Conservation (phyloP, 2,888 invertebrate species). For the Drosophila dives region DNA sequence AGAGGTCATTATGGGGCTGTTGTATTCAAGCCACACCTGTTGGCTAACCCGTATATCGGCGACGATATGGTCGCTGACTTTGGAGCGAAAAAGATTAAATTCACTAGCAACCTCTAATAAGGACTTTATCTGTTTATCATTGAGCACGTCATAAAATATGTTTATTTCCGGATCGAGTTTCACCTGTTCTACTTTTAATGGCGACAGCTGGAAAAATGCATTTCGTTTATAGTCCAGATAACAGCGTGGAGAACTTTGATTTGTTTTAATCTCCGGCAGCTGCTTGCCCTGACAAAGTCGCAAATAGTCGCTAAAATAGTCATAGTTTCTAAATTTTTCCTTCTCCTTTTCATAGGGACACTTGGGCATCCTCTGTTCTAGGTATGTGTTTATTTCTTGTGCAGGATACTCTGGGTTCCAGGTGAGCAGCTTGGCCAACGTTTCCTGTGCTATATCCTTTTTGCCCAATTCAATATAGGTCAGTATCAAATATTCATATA, state of each 20-base stretch:
- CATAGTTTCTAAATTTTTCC: background rate
- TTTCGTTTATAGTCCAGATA: slow-evolving; percentile 80
- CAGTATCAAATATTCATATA: slow-evolving; percentile 68
- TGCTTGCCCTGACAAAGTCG: slow-evolving; percentile 65
- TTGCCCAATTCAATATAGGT: slow-evolving; percentile 62
- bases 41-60: slow-evolving; percentile 17
- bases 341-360: background rate
- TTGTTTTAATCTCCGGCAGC: slow-evolving; percentile 11
- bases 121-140: slow-evolving; percentile 92
- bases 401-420: slow-evolving; percentile 35
- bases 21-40: slow-evolving; percentile 65
- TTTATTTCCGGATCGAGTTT: slow-evolving; percentile 91
- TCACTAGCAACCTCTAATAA: slow-evolving; percentile 32
- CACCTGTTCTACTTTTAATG: slow-evolving; percentile 92
- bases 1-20: slow-evolving; percentile 31
- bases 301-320: slow-evolving; percentile 43
- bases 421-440: slow-evolving; percentile 45
- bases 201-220: slow-evolving; percentile 90
- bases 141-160: slow-evolving; percentile 93
- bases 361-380: slow-evolving; percentile 29
- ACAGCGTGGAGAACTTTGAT: slow-evolving; percentile 36
- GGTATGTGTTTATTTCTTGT: slow-evolving; percentile 33
- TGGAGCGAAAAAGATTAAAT: slow-evolving; percentile 48
- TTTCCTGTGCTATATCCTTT: slow-evolving; percentile 26
- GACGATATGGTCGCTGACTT: background rate